Percentiles rank a stretch among this genome's conserved stretches.
phyloP scores from a whole-genome alignment of 1,140 invertebrate species.

The Amphibalanus amphitrite region DNA sequence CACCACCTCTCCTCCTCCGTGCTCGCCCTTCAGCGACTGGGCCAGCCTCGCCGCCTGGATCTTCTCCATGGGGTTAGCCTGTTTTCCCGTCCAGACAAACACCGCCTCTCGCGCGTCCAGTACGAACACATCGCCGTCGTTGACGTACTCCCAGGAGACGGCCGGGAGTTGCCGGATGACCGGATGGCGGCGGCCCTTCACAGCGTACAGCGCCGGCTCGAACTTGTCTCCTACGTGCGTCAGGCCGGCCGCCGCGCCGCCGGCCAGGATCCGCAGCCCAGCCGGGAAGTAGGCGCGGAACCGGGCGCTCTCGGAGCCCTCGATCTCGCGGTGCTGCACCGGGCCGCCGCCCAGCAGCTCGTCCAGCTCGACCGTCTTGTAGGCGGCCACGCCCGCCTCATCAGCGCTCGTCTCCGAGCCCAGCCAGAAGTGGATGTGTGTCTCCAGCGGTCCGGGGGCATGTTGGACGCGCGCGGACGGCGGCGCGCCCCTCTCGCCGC shows the following conservation, averaged over 20 bases:
- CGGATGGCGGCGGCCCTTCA: conserved; percentile 48
- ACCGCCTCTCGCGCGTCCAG: conserved; percentile 45
- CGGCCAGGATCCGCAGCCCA: conserved; percentile 41
- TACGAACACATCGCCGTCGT: conserved; percentile 70
- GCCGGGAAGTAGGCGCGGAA: conserved; percentile 69
- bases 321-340: conserved; percentile 62
- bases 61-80: conserved; percentile 46
- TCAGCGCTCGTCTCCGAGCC: conserved; percentile 51
- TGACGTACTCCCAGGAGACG: conserved; percentile 59
- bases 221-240: conserved; percentile 32
- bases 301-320: conserved; percentile 58
- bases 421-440: conserved; percentile 76
- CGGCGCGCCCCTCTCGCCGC: conserved; percentile 19
- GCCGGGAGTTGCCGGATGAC: conserved; percentile 45
- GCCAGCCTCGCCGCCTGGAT: conserved; percentile 35
- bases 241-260: conserved; percentile 37
- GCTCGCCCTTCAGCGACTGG: conserved; percentile 25
- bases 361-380: conserved; percentile 71
- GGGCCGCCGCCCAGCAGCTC: conserved; percentile 49
- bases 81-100: conserved; percentile 64
- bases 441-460: conserved; percentile 24
- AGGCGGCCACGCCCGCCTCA: conserved; percentile 59
- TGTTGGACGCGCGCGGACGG: conserved; percentile 30
- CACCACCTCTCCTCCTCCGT: conserved; percentile 36
- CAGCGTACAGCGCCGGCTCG: conserved; percentile 41